phyloP scores from a whole-genome alignment of 2,113 vertebrate genomes.

The Himantopus leucocephalus region DNA sequence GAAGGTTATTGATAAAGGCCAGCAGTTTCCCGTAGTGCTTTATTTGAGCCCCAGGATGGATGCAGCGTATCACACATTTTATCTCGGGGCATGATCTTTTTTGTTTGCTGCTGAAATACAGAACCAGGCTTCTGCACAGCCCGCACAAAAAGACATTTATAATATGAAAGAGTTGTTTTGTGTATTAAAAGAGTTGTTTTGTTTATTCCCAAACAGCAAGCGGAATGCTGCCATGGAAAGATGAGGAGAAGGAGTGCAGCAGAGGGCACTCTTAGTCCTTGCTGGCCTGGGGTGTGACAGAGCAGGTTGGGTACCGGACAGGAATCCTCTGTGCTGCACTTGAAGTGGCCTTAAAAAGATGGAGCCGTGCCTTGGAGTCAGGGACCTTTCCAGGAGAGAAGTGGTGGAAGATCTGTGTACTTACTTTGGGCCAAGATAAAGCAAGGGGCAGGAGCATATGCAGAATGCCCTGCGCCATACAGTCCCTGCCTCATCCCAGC shows the following conservation, averaged over 20 bases:
- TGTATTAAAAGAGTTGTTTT: not conserved
- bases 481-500: not conserved
- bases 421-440: not conserved
- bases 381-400: not conserved
- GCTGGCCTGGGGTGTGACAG: not conserved
- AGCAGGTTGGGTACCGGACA: not conserved
- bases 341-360: not conserved
- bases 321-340: not conserved
- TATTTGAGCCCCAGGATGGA: not conserved
- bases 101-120: not conserved
- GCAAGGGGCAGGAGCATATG: not conserved
- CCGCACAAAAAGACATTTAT: not conserved
- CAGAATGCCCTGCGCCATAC: not conserved
- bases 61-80: not conserved
- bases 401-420: no score
- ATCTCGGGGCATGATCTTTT: not conserved
- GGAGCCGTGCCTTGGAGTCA: not conserved
- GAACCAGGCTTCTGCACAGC: not conserved
- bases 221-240: not conserved
- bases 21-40: not conserved
- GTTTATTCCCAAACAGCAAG: not conserved
- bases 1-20: not conserved
- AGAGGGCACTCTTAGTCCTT: conserved; percentile 33
- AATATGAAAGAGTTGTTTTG: not conserved
- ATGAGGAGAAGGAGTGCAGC: not conserved